These are phyloP conservation scores for Melikaiella ostensackeni DNA, from an alignment of 2,888 invertebrate species.

Conservation along the genomic window DNA sequence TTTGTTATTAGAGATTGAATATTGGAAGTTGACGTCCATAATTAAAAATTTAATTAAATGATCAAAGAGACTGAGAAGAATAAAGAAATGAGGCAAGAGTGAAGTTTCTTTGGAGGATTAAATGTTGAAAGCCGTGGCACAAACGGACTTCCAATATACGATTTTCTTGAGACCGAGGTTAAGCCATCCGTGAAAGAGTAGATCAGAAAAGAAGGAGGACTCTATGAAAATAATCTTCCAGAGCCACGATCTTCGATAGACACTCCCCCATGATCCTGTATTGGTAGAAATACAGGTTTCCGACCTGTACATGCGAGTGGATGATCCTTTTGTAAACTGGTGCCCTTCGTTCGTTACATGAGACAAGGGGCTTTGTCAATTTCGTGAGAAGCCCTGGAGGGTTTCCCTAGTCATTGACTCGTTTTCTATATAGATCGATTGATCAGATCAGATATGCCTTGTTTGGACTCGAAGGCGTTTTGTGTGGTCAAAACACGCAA, in stretches of 20 bases:
- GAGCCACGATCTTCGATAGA: slow-evolving; percentile 68
- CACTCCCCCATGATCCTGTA: slow-evolving; percentile 59
- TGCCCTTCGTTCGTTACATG: slow-evolving; percentile 51
- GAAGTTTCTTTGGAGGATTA: slow-evolving; percentile 52
- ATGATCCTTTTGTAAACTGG: slow-evolving; percentile 58
- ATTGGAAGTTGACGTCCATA: neutral
- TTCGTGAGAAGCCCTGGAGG: slow-evolving; percentile 51
- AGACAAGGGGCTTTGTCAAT: slow-evolving; percentile 54
- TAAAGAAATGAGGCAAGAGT: slow-evolving; percentile 36
- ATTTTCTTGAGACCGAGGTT: slow-evolving; percentile 63
- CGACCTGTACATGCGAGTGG: slow-evolving; percentile 50
- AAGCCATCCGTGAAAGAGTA: slow-evolving; percentile 72
- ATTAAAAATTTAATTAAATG: slow-evolving; percentile 12
- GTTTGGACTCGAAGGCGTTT: slow-evolving; percentile 9
- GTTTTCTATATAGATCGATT: slow-evolving; percentile 26
- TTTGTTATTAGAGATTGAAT: neutral
- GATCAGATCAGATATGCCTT: slow-evolving; percentile 28
- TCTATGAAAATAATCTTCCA: slow-evolving; percentile 68
- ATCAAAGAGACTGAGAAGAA: slow-evolving; percentile 26
- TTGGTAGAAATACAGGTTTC: slow-evolving; percentile 47
- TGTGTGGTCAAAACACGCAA: slow-evolving; percentile 7
- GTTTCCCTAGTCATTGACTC: slow-evolving; percentile 26
- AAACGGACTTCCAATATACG: slow-evolving; percentile 62
- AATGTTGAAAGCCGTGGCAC: slow-evolving; percentile 49
- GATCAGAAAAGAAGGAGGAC: slow-evolving; percentile 64